A percentile compares a stretch with the other conserved stretches of the same genome.
Conservation (phyloP, 2,113 vertebrate genomes). For the Circaetus gallicus region DNA sequence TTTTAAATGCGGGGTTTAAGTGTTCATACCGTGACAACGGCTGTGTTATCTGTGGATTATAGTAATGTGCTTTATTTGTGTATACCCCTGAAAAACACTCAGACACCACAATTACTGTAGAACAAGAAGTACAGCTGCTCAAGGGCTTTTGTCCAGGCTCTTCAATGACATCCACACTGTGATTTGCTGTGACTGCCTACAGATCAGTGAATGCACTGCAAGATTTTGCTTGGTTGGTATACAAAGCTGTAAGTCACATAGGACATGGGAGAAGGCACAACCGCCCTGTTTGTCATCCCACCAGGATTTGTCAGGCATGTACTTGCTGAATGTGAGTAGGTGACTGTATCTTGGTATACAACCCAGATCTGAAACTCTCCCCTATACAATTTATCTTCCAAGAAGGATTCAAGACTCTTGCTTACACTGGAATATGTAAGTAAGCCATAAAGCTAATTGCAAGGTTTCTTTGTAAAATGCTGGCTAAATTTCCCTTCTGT, state of each 20-base stretch:
- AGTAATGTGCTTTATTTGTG: not conserved
- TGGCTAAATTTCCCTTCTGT: not conserved
- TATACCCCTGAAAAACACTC: slow-evolving; percentile 14
- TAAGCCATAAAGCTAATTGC: not conserved
- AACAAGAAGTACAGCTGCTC: slow-evolving; percentile 20
- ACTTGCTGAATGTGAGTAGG: not conserved
- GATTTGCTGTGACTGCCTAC: not conserved
- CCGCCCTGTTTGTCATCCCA: not conserved
- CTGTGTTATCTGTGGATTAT: not conserved
- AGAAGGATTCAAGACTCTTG: not conserved
- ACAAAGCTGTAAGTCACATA: not conserved
- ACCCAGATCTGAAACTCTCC: not conserved
- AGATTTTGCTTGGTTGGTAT: not conserved
- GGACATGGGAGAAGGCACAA: not conserved
- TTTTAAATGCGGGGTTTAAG: slow-evolving; percentile 16
- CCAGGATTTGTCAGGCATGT: not conserved
- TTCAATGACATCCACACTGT: slow-evolving; percentile 26
- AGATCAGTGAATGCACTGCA: not conserved
- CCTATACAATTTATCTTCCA: not conserved
- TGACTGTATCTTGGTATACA: not conserved
- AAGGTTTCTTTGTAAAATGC: not conserved
- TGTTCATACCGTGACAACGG: not conserved
- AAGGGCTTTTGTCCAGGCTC: slow-evolving; percentile 16
- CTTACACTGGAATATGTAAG: not conserved
- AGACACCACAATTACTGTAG: slow-evolving; percentile 1